Percentiles rank a stretch among this genome's conserved stretches.
These are phyloP conservation scores for Hippocampus barbouri DNA, from an alignment of 2,113 vertebrate genomes.

Conservation along the genomic window DNA sequence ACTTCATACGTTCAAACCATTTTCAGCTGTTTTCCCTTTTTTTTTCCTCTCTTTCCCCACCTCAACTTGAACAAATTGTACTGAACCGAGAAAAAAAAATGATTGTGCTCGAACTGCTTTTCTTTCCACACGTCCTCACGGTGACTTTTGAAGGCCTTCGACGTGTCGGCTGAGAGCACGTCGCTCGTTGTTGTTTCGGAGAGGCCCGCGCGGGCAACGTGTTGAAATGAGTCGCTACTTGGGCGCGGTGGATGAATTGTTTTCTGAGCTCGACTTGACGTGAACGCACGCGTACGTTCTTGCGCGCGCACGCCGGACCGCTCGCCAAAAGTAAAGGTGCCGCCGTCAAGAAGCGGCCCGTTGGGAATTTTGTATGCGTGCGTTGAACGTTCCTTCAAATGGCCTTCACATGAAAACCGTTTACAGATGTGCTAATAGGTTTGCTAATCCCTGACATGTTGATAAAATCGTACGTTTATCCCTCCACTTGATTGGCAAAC, in stretches of 20 bases:
- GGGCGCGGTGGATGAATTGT: slow-evolving; percentile 23
- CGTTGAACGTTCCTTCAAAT: neutral
- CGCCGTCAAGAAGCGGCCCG: neutral
- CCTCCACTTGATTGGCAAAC: neutral
- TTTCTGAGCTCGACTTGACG: slow-evolving; percentile 40
- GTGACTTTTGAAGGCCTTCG: neutral
- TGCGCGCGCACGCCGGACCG: neutral
- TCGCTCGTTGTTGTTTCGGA: slow-evolving; percentile 4
- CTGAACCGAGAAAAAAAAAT: neutral
- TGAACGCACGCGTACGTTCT: slow-evolving; percentile 32
- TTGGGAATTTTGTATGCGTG: neutral
- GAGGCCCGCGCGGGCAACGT: slow-evolving; percentile 22
- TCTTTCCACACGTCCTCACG: neutral
- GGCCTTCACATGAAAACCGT: neutral
- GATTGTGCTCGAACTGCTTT: neutral
- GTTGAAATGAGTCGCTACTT: slow-evolving; percentile 32
- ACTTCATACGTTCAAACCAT: neutral
- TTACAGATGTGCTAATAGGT: neutral
- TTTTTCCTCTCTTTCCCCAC: neutral
- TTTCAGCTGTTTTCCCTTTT: neutral
- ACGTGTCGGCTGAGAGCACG: slow-evolving; percentile 15
- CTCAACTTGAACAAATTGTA: neutral
- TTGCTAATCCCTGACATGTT: neutral
- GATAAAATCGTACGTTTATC: neutral
- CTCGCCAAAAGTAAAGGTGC: neutral